Evolutionary conservation across 2,113 vertebrate species (phyloP).

Genomic region (Hystrix brachyura): DNA sequence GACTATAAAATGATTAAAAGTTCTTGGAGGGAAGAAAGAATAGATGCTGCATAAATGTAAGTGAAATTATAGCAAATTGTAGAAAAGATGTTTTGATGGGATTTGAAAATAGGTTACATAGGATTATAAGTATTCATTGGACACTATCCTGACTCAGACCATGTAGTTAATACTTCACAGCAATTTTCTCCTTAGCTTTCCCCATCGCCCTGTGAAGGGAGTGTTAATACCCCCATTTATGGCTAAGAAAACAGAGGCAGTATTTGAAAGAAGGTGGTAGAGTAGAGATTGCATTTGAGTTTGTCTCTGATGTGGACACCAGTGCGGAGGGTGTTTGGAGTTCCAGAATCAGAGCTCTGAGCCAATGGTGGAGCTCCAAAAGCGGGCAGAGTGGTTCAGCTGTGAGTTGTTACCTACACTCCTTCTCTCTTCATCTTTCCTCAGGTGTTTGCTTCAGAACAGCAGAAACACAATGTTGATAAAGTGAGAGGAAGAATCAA

Average conservation of each 20-base stretch:
- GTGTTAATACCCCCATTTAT: neutral
- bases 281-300: neutral
- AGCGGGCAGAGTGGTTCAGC: neutral
- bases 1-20: constrained; percentile 4
- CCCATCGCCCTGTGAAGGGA: neutral
- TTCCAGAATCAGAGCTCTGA: constrained; percentile 35
- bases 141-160: neutral
- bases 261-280: neutral
- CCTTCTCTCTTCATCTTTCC: neutral
- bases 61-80: neutral
- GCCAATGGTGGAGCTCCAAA: neutral
- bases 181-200: neutral
- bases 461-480: neutral
- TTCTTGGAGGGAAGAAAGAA: constrained; percentile 43
- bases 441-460: constrained; percentile 3
- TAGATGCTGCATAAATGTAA: neutral
- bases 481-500: neutral
- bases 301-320: neutral
- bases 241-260: neutral
- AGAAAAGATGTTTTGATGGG: neutral
- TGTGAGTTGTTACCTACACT: neutral
- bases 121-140: neutral
- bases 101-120: neutral
- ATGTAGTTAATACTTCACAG: neutral
- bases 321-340: neutral